Conservation (phyloP, 2,113 vertebrate genomes). For the Siniperca chuatsi region DNA sequence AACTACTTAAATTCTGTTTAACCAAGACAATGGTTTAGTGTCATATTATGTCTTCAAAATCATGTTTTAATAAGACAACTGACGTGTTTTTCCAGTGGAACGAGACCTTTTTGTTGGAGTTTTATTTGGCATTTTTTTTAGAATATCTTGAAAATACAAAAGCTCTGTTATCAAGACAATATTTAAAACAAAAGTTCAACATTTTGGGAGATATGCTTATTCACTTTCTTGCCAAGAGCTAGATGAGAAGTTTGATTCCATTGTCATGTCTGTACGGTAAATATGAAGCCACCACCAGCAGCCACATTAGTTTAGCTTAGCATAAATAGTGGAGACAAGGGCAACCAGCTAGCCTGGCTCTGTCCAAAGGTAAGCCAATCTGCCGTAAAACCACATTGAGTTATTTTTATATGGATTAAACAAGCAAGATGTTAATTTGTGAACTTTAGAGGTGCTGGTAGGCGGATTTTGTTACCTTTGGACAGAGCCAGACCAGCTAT, state of each 20-base stretch:
- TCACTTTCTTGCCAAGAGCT: background rate
- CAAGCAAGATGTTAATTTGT: background rate
- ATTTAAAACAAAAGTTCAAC: background rate
- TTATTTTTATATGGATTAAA: background rate
- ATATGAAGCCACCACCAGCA: background rate
- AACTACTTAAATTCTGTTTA: constrained; percentile 1
- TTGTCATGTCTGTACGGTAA: background rate
- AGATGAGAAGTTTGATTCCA: background rate
- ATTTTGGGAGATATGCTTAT: background rate
- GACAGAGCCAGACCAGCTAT: background rate
- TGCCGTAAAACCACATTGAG: background rate
- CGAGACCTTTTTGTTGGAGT: background rate
- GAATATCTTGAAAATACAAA: background rate
- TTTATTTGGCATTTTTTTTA: background rate
- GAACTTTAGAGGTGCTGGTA: background rate
- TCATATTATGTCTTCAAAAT: background rate
- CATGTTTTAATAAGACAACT: background rate
- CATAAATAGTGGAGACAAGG: background rate
- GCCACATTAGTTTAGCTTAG: background rate
- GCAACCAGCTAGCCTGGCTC: background rate
- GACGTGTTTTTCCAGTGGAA: background rate
- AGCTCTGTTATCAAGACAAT: background rate
- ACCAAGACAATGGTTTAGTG: background rate
- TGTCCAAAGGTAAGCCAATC: background rate
- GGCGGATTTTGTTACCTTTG: background rate